These are phyloP conservation scores for Pollenia griseotomentosa DNA, from an alignment of 2,888 invertebrate species.

Conservation along the genomic window DNA sequence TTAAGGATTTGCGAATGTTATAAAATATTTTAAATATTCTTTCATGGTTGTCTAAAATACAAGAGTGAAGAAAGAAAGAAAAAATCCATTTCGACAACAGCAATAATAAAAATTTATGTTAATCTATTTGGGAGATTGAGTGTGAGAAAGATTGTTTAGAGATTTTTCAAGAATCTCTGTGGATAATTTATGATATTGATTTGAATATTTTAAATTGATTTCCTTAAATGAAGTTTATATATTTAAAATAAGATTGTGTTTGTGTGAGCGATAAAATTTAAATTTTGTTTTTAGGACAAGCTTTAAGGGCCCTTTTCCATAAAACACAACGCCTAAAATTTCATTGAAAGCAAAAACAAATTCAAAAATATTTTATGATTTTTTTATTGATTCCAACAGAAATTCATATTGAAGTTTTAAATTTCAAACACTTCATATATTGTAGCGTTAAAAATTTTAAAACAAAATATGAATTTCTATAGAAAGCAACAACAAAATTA, in stretches of 20 bases:
- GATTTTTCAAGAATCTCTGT: conserved; percentile 55
- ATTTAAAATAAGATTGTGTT: background rate
- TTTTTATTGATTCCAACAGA: too few species aligned
- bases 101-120: conserved; percentile 67
- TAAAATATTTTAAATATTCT: conserved; percentile 70
- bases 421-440: too few species aligned
- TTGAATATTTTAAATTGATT: conserved; percentile 66
- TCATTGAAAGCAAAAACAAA: too few species aligned
- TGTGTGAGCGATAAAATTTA: background rate
- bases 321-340: too few species aligned
- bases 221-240: conserved; percentile 19
- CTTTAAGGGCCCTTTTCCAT: too few species aligned
- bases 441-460: too few species aligned
- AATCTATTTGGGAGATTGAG: conserved; percentile 71
- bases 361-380: too few species aligned
- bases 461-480: too few species aligned
- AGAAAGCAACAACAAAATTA: too few species aligned
- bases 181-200: conserved; percentile 66
- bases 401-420: too few species aligned
- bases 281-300: too few species aligned
- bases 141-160: conserved; percentile 71
- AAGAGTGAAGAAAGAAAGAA: conserved; percentile 4
- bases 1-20: conserved; percentile 63
- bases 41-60: conserved; percentile 68
- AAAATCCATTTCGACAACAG: conserved; percentile 17